Base-by-base conservation (phyloP, 2,888 invertebrate species). In the Marasmarcha lunaedactyla region DNA sequence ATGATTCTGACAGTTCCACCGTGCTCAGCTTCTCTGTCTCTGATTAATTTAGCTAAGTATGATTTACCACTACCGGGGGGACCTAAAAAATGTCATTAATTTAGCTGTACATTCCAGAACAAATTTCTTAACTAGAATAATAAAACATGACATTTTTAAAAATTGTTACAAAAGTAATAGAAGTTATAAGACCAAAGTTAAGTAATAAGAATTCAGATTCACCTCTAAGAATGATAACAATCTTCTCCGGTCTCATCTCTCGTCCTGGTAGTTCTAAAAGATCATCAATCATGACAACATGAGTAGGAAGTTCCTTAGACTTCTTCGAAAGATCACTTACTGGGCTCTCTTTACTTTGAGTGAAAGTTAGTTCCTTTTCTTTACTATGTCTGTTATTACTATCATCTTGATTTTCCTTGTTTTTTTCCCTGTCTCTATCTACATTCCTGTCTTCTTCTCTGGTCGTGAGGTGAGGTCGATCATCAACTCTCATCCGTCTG, bases 31-130 rank as follows among this genome's bases (percentile, higher is more conserved):
- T 90, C 90, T 59, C 86, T 87, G 43, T 90, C 90, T 64, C 96
- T 94, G 49, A 96, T 94, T 44, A 95, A 76, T 74, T 93, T 94
- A 0, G 95, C 94, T 44, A 95, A 86, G 70, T 91, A 92, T 5
- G 95, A 94, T 78, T 98, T 98, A 27, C 98, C 98, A 69, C 96
- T 93, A 7, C 98, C 98, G 0, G 98, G 97, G 11, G 94, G 90
- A 2, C 98, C 84, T 84, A 38, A 57, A 55, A 38, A 33, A 41
- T n/a, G 13, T 27, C 26, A 11, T n/a, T n/a, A n/a, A n/a, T n/a
- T n/a, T n/a, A n/a, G n/a, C n/a, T n/a, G n/a, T 33, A 10, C 5
- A 25, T 25, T 15, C 27, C 14, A n/a, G 25, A 7, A 37, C 11
- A 14, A 20, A 33, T 15, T 11, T 33, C 15, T n/a, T 5, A 10